Evolutionary conservation across 2,797 vertebrate genomes (phyloP).

Genomic region (Sitta carolinensis): DNA sequence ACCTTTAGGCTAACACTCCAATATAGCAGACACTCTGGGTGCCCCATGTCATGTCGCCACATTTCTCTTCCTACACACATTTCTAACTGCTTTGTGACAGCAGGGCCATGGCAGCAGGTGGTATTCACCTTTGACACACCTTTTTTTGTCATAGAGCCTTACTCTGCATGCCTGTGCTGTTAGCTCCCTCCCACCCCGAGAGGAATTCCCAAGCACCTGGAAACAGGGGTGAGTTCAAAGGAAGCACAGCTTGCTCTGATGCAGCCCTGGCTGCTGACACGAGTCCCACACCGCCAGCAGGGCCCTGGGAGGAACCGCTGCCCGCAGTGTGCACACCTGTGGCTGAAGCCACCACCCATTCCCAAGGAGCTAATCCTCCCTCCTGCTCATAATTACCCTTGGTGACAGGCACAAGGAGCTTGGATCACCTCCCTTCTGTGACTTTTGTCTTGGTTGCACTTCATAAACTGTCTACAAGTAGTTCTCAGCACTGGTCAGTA

Average conservation of each 20-base stretch:
- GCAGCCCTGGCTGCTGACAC: neutral
- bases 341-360: neutral
- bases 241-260: neutral
- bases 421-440: no score
- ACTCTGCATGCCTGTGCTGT: neutral
- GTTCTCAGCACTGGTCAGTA: no score
- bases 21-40: rapidly evolving
- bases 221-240: neutral
- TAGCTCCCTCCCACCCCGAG: neutral
- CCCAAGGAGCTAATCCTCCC: neutral
- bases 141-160: neutral
- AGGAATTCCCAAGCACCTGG: neutral
- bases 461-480: neutral
- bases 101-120: neutral
- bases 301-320: no score
- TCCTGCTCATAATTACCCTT: rapidly evolving
- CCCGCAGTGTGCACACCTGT: rapidly evolving
- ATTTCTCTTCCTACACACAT: neutral
- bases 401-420: neutral
- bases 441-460: neutral
- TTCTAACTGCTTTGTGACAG: neutral
- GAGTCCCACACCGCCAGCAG: rapidly evolving
- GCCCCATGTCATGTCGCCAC: neutral
- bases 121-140: neutral
- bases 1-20: neutral